phyloP scores from a whole-genome alignment of 2,797 vertebrate species.

The Emys orbicularis region DNA sequence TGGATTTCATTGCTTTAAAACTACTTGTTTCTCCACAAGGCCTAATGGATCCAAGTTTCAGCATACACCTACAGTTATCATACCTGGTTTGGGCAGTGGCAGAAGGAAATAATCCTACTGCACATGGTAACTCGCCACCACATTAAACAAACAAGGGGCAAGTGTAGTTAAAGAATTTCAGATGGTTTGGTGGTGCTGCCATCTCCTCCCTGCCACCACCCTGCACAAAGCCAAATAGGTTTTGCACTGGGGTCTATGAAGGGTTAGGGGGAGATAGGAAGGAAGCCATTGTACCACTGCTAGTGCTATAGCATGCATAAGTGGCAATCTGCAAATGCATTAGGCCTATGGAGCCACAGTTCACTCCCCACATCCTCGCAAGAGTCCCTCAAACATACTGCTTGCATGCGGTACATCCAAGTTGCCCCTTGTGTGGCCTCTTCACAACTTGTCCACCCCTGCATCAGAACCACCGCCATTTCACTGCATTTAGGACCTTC shows the following conservation, averaged over 20 bases:
- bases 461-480: not conserved
- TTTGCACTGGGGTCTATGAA: not conserved
- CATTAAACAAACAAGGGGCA: not conserved
- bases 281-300: not conserved
- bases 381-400: not conserved
- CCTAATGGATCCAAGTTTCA: not conserved
- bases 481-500: not conserved
- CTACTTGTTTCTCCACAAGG: not conserved
- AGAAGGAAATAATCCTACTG: not conserved
- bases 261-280: not conserved
- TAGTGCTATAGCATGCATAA: not conserved
- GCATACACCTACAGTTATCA: not conserved
- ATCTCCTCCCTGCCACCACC: not conserved
- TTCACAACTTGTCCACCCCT: not conserved
- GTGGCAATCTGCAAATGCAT: not conserved
- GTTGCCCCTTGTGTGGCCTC: not conserved
- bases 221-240: not conserved
- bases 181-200: not conserved
- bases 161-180: not conserved
- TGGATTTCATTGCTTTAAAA: slow-evolving; percentile 7
- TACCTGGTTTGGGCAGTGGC: rapidly evolving
- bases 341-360: not conserved
- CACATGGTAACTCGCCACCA: rapidly evolving
- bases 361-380: not conserved
- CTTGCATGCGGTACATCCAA: not conserved